phyloP scores from a whole-genome alignment of 2,888 invertebrate genomes.

The Euplexia lucipara region DNA sequence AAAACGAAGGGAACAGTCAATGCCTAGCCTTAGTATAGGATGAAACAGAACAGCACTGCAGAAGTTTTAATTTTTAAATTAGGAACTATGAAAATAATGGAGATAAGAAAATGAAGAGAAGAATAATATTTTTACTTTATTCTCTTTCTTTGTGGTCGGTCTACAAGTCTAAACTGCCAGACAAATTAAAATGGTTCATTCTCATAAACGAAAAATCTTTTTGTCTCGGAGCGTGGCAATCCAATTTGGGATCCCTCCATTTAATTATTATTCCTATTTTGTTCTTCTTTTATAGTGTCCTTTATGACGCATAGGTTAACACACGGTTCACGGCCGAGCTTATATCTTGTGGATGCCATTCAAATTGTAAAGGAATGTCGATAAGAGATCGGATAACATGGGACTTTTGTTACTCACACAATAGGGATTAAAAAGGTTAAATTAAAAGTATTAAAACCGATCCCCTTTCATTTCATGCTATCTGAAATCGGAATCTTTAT shows the following conservation, averaged over 20 bases:
- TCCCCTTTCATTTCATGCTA: background rate
- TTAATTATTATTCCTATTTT: conserved; percentile 17
- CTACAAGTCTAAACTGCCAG: conserved; percentile 32
- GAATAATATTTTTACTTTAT: too few species aligned
- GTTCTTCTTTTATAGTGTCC: conserved; percentile 45
- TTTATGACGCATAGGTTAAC: conserved; percentile 55
- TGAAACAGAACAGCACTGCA: too few species aligned
- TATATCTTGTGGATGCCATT: conserved; percentile 29
- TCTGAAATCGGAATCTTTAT: conserved; percentile 18
- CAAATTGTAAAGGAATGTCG: conserved; percentile 39
- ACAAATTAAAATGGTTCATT: conserved; percentile 28
- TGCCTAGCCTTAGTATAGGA: too few species aligned
- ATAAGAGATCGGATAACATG: conserved; percentile 22
- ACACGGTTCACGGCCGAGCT: conserved; percentile 29
- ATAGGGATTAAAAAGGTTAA: conserved; percentile 28
- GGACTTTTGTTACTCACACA: conserved; percentile 12
- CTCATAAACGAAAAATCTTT: conserved; percentile 32
- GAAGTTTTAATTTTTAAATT: conserved; percentile 16
- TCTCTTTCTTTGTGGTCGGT: conserved; percentile 1
- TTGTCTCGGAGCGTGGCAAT: conserved; percentile 28
- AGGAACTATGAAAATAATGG: background rate
- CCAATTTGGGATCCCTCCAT: conserved; percentile 40
- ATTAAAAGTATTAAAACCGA: conserved; percentile 31
- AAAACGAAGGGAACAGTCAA: too few species aligned
- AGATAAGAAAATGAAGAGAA: too few species aligned